Conservation (phyloP, 1,140 invertebrate species). For the Fopius arisanus region DNA sequence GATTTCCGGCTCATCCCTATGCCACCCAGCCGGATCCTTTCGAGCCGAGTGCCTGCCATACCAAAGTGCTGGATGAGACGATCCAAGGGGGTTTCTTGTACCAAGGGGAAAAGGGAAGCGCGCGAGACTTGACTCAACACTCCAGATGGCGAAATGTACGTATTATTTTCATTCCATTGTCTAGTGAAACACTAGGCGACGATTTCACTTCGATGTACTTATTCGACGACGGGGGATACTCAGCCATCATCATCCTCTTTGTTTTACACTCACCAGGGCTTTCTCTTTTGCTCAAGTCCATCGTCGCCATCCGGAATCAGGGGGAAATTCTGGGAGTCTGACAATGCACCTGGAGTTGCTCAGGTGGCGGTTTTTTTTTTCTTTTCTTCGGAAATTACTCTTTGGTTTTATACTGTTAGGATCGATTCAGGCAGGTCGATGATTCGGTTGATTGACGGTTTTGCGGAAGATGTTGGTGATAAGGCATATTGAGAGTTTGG, state of each 20-base stretch:
- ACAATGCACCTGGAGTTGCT: too few relatives aligned
- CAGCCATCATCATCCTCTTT: not conserved
- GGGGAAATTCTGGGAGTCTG: too few relatives aligned
- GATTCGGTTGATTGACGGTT: too few relatives aligned
- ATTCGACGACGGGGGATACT: not conserved
- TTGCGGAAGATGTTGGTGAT: too few relatives aligned
- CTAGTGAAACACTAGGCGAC: not conserved
- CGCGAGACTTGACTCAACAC: not conserved
- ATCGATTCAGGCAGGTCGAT: too few relatives aligned
- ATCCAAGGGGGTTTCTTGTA: not conserved
- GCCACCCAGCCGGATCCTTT: slow-evolving; percentile 13
- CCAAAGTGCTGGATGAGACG: not conserved
- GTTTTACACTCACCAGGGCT: not conserved
- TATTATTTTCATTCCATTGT: slow-evolving; percentile 16
- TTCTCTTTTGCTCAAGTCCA: too few relatives aligned
- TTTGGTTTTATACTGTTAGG: too few relatives aligned
- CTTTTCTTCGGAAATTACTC: too few relatives aligned
- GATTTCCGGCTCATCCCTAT: slow-evolving; percentile 32
- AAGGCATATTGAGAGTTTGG: too few relatives aligned
- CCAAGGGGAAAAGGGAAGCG: not conserved
- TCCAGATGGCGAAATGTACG: not conserved
- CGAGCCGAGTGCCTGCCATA: not conserved
- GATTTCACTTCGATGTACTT: slow-evolving; percentile 1
- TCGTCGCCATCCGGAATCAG: too few relatives aligned
- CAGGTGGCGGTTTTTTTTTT: too few relatives aligned